phyloP scores from a whole-genome alignment of 2,888 invertebrate genomes.

The Drosophila emarginata region DNA sequence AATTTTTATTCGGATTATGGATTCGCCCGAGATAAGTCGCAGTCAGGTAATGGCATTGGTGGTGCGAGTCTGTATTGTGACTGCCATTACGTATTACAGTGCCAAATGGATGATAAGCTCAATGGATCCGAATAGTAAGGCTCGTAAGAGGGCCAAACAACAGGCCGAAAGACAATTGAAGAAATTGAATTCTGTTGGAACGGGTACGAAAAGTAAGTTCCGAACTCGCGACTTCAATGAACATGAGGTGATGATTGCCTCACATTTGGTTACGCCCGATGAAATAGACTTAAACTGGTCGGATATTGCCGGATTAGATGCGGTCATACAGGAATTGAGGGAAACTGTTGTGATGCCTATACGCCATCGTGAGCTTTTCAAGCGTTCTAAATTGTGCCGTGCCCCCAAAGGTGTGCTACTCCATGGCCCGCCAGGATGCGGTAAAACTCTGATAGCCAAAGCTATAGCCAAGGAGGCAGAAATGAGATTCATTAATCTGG shows the following conservation, averaged over 20 bases:
- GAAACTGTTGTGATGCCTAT: conserved; percentile 97
- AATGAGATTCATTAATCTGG: conserved; percentile 96
- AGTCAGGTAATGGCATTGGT: conserved; percentile 83
- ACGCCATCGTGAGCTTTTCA: conserved; percentile 91
- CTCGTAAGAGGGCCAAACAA: conserved; percentile 91
- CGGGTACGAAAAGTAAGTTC: conserved; percentile 84
- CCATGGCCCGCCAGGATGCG: conserved; percentile 97
- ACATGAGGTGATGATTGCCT: conserved; percentile 97
- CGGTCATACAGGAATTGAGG: conserved; percentile 92
- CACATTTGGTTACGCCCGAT: conserved; percentile 94
- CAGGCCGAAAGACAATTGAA: conserved; percentile 90
- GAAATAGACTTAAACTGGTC: conserved; percentile 90
- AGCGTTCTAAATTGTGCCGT: conserved; percentile 91
- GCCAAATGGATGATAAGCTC: conserved; percentile 94
- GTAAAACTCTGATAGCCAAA: conserved; percentile 98
- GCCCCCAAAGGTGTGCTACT: conserved; percentile 97
- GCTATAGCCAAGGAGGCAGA: conserved; percentile 97
- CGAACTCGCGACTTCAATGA: conserved; percentile 89
- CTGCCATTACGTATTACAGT: conserved; percentile 92
- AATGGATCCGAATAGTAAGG: conserved; percentile 94
- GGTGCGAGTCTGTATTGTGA: conserved; percentile 85
- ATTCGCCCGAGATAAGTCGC: conserved; percentile 27
- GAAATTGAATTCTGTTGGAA: conserved; percentile 83
- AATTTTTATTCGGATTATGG: conserved; percentile 45
- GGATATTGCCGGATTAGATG: conserved; percentile 95